Conservation (phyloP, 2,113 vertebrate species). For the Phodopus roborovskii region DNA sequence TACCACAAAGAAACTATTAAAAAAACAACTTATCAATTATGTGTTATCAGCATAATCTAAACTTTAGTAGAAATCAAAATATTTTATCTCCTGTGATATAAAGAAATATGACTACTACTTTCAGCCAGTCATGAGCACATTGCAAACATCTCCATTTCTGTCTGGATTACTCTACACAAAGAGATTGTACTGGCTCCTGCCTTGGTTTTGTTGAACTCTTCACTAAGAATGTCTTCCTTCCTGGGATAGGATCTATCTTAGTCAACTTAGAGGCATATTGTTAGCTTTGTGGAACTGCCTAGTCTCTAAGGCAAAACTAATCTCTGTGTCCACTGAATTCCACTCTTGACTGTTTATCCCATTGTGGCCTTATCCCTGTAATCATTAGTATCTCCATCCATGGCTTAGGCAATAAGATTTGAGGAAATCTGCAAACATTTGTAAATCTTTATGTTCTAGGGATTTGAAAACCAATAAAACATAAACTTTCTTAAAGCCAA, state of each 20-base stretch:
- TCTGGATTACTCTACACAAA: not conserved
- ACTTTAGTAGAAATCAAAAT: constrained; percentile 34
- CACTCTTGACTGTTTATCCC: not conserved
- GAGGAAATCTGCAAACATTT: not conserved
- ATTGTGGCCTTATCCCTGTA: not conserved
- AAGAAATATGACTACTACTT: not conserved
- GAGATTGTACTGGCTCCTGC: not conserved
- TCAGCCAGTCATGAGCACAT: not conserved
- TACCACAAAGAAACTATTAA: constrained; percentile 4
- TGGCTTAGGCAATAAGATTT: not conserved
- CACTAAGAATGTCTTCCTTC: not conserved
- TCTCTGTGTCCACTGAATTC: not conserved
- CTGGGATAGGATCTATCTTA: not conserved
- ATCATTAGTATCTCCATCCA: not conserved
- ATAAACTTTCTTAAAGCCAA: not conserved
- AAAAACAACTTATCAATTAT: not conserved
- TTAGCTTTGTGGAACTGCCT: not conserved
- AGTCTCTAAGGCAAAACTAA: not conserved
- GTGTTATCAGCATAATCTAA: constrained; percentile 28
- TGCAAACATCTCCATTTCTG: not conserved
- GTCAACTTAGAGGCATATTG: not conserved
- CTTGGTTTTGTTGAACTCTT: not conserved
- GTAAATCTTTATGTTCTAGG: not conserved
- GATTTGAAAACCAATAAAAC: constrained; percentile 52
- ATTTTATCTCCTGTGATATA: not conserved